Base-by-base conservation (phyloP, 2,113 vertebrate genomes). In the Corvus cornix region DNA sequence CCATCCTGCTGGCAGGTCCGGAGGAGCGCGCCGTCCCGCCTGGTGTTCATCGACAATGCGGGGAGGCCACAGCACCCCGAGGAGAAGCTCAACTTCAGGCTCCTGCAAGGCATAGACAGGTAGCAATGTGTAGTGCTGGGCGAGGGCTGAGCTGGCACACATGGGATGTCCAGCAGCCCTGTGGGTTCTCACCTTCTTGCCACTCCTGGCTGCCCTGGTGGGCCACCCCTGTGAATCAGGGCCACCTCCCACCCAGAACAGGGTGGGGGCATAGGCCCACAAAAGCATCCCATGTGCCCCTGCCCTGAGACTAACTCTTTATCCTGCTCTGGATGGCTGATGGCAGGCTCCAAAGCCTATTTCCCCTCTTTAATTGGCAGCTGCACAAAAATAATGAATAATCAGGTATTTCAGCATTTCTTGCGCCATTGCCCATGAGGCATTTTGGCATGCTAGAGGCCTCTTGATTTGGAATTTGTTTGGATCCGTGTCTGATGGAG, bases 21-120 rank as follows among this genome's bases (percentile, higher is more conserved):
- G 82, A 98, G 97, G 90, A 98, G 98, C 0, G 93, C 98, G 0
- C 98, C 98, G 0, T 98, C 98, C 81, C 98, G 60, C 33, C 97
- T 99, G 96, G 99, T 99, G 70, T 99, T 99, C 96, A 99, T 99
- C 2, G 99, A 99, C 96, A 99, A 99, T 0, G 98, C 99, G 0
- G 99, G 98, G 55, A 97, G 98, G 79, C 98, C 98, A 6, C 96
- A 97, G 66, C 99, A 99, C 37, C 96, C 98, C 0, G 96, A 96
- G 28, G 95, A 98, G 95, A 99, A 99, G 96, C 98, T 99, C 77
- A 99, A 99, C 98, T 99, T 99, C 90, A 98, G 98, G 91, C 98
- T 99, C 64, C 94, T 99, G 66, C 97, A 99, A 68, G 99, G 99
- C 95, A 98, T 99, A 60, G 92, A 98, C 17, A 97, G 98, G 99